Base-by-base conservation (phyloP, 2,113 vertebrate genomes). In the Poeciliopsis prolifica region DNA sequence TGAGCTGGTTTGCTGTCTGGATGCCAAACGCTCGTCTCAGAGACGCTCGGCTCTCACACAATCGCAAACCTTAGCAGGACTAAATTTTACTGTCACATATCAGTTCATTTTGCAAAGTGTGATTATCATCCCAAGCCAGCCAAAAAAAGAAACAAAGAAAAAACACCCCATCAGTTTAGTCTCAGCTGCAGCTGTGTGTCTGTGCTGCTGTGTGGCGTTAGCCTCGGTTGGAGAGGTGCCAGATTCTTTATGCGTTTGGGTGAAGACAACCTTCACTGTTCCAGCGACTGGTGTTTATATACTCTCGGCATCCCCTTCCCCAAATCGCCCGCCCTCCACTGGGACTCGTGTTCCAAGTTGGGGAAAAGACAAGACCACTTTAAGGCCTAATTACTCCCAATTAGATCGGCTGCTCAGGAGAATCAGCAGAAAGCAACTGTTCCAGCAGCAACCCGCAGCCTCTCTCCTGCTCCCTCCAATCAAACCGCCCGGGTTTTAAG, bases 351-450 rank as follows among this genome's bases (percentile, higher is more conserved):
- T 85, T 81, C 79, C 72, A 78, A 81, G 85, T 90, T 88, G 69
- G 63, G 77, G 77, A 58, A 84, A 87, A 89, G 85, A 89, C 82
- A 86, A 86, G 73, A 87, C 75, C 72, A 83, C 88, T 89, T 88
- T 87, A 89, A 85, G 78, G 82, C 82, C 82, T 85, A 92, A 91
- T 92, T 91, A 88, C 79, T 91, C 80, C 84, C 80, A 82, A 90
- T 91, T 89, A 84, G 81, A 80, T 80, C 70, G 79, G 83, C 81
- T 72, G 79, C 81, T 89, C 79, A 42, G 54, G 79, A 91, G 84
- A 86, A 89, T 66, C 76, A 79, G 70, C 68, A 82, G 82, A 87
- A 87, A 90, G 80, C 83, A 87, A 88, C 72, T 22, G 74, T 87
- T 82, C 86, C 75, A 72, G 79, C 86, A 80, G 81, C 28, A 61